These are phyloP conservation scores for Apodemia zela DNA, from an alignment of 2,888 invertebrate genomes.

Conservation along the genomic window DNA sequence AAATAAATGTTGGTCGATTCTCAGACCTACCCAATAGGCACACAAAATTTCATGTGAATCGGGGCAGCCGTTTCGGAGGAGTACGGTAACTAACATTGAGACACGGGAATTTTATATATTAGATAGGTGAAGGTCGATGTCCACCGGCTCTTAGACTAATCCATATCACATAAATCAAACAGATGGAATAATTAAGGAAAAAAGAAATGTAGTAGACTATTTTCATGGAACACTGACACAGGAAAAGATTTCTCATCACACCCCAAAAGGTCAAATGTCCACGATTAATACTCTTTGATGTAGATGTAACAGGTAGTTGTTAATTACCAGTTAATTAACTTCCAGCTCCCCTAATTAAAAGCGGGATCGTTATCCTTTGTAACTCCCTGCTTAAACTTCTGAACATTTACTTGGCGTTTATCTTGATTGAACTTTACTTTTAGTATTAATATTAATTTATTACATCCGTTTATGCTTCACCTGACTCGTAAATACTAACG, in stretches of 20 bases:
- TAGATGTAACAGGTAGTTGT: slow-evolving; percentile 31
- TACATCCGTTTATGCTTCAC: slow-evolving; percentile 11
- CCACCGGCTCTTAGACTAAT: too few relatives aligned
- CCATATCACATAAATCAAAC: too few relatives aligned
- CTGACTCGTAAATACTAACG: slow-evolving; percentile 1
- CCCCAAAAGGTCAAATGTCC: neutral
- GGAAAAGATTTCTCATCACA: neutral
- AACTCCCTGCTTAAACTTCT: slow-evolving; percentile 8
- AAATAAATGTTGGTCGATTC: too few relatives aligned
- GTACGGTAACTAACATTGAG: too few relatives aligned
- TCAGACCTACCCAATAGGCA: too few relatives aligned
- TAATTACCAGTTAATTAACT: slow-evolving; percentile 31
- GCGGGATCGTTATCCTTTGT: slow-evolving; percentile 12
- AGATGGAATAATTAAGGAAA: too few relatives aligned
- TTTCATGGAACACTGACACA: neutral
- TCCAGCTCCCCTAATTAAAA: slow-evolving; percentile 29
- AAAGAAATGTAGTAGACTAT: too few relatives aligned
- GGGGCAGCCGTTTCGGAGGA: too few relatives aligned
- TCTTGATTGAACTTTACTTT: slow-evolving; percentile 6
- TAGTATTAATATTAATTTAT: slow-evolving; percentile 13
- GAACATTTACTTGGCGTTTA: slow-evolving; percentile 4
- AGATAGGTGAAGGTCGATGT: too few relatives aligned
- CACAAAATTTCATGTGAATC: too few relatives aligned
- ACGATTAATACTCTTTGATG: slow-evolving; percentile 1
- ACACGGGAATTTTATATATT: too few relatives aligned